Conservation (phyloP, 2,888 invertebrate genomes). For the Heteromurus nitidus region DNA sequence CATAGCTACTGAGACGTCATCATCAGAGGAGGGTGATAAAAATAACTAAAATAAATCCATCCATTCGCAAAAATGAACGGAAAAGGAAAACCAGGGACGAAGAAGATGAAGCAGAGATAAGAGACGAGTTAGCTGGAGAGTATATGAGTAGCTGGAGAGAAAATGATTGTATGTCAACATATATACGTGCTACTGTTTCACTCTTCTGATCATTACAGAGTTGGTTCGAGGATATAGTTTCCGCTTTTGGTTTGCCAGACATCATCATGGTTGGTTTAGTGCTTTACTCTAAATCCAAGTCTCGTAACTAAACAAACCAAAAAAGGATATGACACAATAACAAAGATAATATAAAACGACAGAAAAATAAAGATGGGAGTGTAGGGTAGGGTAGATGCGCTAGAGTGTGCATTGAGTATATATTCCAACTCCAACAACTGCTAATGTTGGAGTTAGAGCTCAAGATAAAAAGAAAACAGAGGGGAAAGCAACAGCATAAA, state of each 20-base stretch:
- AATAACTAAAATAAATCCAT: constrained; percentile 27
- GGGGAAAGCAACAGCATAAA: too few species aligned
- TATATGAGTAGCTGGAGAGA: not conserved
- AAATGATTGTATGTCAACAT: too few species aligned
- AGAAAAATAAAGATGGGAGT: too few species aligned
- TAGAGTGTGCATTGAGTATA: too few species aligned
- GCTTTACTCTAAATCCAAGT: constrained; percentile 13
- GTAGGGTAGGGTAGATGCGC: too few species aligned
- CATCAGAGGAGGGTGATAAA: constrained; percentile 29
- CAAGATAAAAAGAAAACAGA: not conserved
- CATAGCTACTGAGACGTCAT: not conserved
- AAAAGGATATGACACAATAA: not conserved
- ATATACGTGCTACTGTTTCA: too few species aligned
- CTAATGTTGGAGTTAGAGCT: not conserved
- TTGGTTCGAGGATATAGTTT: constrained; percentile 7
- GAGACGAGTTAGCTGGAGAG: not conserved
- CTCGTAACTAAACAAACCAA: constrained; percentile 22
- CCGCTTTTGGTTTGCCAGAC: not conserved
- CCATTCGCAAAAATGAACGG: constrained; percentile 23
- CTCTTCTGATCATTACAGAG: too few species aligned
- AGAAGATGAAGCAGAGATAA: not conserved
- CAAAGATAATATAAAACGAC: not conserved
- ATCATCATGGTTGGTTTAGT: constrained; percentile 1
- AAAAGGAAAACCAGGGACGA: not conserved
- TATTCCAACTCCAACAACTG: too few species aligned